Base-by-base conservation (phyloP, 1,140 invertebrate genomes). In the Drosophila willistoni region DNA sequence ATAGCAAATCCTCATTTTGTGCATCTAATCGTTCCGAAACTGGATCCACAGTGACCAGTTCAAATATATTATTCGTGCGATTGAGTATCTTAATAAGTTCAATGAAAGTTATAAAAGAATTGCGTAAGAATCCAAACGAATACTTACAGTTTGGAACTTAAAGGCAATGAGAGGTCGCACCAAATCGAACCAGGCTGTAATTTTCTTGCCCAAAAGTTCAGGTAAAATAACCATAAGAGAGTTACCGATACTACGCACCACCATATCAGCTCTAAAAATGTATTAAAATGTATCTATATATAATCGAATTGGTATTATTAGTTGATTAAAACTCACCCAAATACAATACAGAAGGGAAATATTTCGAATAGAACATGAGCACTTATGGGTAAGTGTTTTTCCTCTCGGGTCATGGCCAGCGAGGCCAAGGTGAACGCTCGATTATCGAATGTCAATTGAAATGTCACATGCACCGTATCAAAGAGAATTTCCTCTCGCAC, bases 271-370 rank as follows among this genome's bases (percentile, higher is more conserved):
- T 69, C 97, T 98, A 17, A 51, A 34, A 6, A n/a, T 10, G 36
- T 25, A 14, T 6, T n/a, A 22, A 25, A 14, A 57, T 25, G 22
- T 25, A 14, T 2, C 33, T 19, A 7, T 13, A 42, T 12, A 13
- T 10, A 25, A 29, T 19, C 10, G 22, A 51, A 34, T 22, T 36
- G 51, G 34, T 6, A 17, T 13, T 19, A 39, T 25, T 34, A 25
- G 3, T 7, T 25, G 5, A 42, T 55, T 3, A 42, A 19, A 19
- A 87, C 93, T 93, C 93, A 97, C 95, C 97, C 96, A 93, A 99
- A 99, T 22, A 98, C 97, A 78, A 99, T 96, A 93, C 98, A 98
- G 93, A 99, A 99, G 5, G 98, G 98, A 93, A 99, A 99, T 85
- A 99, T 97, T 91, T 99, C 98, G 81, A 99, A 99, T 9, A 99